Conservation (phyloP, 2,888 invertebrate species). For the Tenthredo scrophulariae region DNA sequence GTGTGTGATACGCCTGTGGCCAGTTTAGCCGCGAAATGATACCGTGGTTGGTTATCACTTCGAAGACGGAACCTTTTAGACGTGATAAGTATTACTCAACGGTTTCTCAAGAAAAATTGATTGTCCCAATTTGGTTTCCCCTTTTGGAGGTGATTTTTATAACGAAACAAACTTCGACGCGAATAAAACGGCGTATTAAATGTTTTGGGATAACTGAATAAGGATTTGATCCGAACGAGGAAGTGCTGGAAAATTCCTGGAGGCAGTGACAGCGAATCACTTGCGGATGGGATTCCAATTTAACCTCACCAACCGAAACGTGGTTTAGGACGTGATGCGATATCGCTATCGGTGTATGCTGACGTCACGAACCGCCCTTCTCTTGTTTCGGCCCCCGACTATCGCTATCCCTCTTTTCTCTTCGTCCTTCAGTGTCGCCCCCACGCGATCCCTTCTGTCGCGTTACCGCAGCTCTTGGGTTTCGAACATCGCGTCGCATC, state of each 20-base stretch:
- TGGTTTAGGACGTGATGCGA: conserved; percentile 48
- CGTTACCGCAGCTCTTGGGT: conserved; percentile 37
- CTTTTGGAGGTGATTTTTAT: background rate
- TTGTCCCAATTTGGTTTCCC: background rate
- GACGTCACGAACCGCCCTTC: conserved; percentile 58
- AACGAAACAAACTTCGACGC: background rate
- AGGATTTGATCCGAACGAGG: background rate
- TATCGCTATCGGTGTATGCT: conserved; percentile 57
- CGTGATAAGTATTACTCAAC: background rate
- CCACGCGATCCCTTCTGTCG: conserved; percentile 33
- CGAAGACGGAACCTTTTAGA: background rate
- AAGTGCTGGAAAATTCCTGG: conserved; percentile 16
- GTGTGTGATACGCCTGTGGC: background rate
- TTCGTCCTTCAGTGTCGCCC: background rate
- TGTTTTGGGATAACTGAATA: background rate
- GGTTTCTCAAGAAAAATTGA: background rate
- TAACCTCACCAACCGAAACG: conserved; percentile 20
- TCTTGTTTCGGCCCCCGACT: conserved; percentile 55
- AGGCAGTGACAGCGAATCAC: conserved; percentile 21
- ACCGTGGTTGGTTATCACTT: background rate
- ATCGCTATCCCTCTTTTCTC: conserved; percentile 27
- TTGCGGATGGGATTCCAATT: conserved; percentile 28
- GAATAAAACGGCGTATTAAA: background rate
- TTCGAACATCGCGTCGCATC: conserved; percentile 5
- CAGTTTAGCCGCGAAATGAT: background rate